These are phyloP conservation scores for Semotilus atromaculatus DNA, from an alignment of 2,797 vertebrate species.

Conservation along the genomic window DNA sequence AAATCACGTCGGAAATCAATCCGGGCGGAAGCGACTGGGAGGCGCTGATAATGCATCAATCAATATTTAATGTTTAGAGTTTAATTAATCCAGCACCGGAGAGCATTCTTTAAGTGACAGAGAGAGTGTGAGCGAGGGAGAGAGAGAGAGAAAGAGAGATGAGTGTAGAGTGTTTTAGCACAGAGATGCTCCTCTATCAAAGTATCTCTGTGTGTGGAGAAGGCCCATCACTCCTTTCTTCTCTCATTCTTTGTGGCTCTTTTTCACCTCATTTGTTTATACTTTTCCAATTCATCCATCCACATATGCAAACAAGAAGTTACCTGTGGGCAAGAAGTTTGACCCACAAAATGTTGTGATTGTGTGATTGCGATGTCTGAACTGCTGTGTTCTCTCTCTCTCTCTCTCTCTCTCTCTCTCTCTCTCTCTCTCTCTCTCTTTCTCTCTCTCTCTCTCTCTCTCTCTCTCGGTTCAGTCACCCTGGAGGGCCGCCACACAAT, in stretches of 20 bases:
- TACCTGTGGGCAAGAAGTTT: neutral
- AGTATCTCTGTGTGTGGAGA: slow-evolving; percentile 72
- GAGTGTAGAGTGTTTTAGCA: slow-evolving; percentile 87
- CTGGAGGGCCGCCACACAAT: slow-evolving; percentile 68
- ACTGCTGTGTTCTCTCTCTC: neutral
- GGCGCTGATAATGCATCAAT: slow-evolving; percentile 99
- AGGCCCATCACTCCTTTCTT: slow-evolving; percentile 72
- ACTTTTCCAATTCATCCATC: slow-evolving; percentile 29
- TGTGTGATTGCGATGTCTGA: neutral
- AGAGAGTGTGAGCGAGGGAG: slow-evolving; percentile 68
- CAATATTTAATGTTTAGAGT: slow-evolving; percentile 99
- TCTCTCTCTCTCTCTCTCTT: no score
- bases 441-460: no score
- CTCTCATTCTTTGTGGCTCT: slow-evolving; percentile 60
- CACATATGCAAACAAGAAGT: slow-evolving; percentile 3
- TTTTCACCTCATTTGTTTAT: slow-evolving; percentile 61
- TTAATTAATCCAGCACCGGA: slow-evolving; percentile 99
- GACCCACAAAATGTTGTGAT: neutral
- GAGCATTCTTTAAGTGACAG: slow-evolving; percentile 99
- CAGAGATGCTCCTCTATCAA: slow-evolving; percentile 94
- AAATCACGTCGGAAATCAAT: slow-evolving; percentile 99
- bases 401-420: no score
- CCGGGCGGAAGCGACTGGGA: slow-evolving; percentile 95
- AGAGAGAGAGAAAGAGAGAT: slow-evolving; percentile 62
- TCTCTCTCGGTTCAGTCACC: slow-evolving; percentile 71